Conservation (phyloP, 2,113 vertebrate genomes). For the Ramphastos sulfuratus region DNA sequence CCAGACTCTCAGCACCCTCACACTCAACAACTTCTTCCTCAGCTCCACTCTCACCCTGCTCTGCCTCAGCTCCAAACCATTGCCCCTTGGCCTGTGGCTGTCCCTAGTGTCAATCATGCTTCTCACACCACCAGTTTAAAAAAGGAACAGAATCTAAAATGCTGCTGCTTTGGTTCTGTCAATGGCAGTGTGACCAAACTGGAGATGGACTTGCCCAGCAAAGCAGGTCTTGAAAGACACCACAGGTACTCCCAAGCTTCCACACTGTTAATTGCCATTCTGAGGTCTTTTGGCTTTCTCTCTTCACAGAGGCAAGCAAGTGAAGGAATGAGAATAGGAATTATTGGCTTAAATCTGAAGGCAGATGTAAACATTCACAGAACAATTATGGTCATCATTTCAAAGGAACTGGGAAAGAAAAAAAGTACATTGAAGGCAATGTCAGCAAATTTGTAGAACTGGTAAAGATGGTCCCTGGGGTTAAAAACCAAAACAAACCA, state of each 20-base stretch:
- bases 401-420: not conserved
- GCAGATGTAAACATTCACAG: not conserved
- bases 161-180: not conserved
- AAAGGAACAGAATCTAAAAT: not conserved
- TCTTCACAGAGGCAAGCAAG: not conserved
- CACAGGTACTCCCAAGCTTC: not conserved
- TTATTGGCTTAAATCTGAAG: not conserved
- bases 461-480: not conserved
- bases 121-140: not conserved
- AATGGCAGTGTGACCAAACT: not conserved
- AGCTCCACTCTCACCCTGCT: too few species aligned
- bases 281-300: not conserved
- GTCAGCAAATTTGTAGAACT: not conserved
- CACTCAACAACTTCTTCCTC: too few species aligned
- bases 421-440: not conserved
- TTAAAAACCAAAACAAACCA: not conserved
- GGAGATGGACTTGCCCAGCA: not conserved
- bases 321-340: not conserved
- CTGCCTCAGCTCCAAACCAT: too few species aligned
- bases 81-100: not conserved
- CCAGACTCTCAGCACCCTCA: too few species aligned
- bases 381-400: not conserved
- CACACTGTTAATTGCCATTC: not conserved
- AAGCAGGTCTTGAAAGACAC: not conserved
- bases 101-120: not conserved